Evolutionary conservation across 1,140 invertebrate species (phyloP).

Genomic region (Eumeta japonica): DNA sequence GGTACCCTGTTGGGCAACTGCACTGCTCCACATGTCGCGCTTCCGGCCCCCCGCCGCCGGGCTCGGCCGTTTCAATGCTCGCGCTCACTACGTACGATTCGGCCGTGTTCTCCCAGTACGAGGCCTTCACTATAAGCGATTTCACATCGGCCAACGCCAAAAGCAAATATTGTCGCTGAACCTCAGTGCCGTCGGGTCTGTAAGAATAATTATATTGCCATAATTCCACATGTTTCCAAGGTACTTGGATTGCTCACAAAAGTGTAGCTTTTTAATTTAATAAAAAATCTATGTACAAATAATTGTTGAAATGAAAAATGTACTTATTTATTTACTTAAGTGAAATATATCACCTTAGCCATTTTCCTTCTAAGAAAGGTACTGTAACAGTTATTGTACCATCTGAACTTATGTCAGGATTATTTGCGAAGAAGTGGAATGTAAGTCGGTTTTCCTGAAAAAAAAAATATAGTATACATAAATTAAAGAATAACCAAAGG

Average conservation of each 20-base stretch:
- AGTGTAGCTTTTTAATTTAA: too few species aligned
- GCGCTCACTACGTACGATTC: slow-evolving; percentile 74
- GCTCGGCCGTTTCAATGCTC: slow-evolving; percentile 76
- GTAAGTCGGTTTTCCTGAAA: slow-evolving; percentile 34
- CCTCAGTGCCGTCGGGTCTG: slow-evolving; percentile 74
- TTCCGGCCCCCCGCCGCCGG: slow-evolving; percentile 63
- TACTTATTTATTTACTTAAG: too few species aligned
- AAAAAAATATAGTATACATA: slow-evolving; percentile 12
- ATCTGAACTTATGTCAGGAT: slow-evolving; percentile 8
- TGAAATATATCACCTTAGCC: slow-evolving; percentile 31
- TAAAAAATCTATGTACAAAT: too few species aligned
- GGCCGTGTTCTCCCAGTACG: slow-evolving; percentile 79
- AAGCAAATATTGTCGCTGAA: slow-evolving; percentile 84
- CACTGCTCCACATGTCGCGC: slow-evolving; percentile 88
- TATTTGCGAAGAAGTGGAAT: slow-evolving; percentile 40
- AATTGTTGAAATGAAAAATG: too few species aligned
- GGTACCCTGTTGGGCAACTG: slow-evolving; percentile 75
- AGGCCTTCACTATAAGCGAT: slow-evolving; percentile 88
- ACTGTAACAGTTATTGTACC: slow-evolving; percentile 28
- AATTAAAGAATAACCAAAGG: too few species aligned
- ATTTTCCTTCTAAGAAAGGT: slow-evolving; percentile 33
- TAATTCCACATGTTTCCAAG: too few species aligned
- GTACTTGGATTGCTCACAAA: too few species aligned
- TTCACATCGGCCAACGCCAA: slow-evolving; percentile 90
- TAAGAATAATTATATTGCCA: too few species aligned